These are phyloP conservation scores for Rhaphigaster nebulosa DNA, from an alignment of 2,888 invertebrate genomes.

Conservation along the genomic window DNA sequence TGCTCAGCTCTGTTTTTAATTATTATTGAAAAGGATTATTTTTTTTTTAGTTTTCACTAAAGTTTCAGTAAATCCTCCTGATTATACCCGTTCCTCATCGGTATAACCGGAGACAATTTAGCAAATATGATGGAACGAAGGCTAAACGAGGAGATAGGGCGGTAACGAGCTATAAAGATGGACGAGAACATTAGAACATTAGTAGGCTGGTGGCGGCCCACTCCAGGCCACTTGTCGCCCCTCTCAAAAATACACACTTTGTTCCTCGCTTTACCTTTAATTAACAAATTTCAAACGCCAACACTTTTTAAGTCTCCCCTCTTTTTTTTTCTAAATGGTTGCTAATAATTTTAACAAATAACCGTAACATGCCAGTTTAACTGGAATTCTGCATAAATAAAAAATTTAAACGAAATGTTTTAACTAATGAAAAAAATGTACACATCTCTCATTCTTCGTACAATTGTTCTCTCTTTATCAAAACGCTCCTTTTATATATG, in stretches of 20 bases:
- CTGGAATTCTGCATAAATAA: not conserved
- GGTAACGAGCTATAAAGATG: not conserved
- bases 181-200: not conserved
- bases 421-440: no score
- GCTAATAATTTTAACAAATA: not conserved
- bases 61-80: not conserved
- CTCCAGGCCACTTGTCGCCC: not conserved
- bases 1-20: no score
- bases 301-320: not conserved
- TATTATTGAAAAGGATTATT: not conserved
- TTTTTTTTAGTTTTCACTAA: not conserved
- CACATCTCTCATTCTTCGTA: no score
- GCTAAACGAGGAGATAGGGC: not conserved
- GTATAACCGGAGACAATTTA: not conserved
- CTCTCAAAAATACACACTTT: slow-evolving; percentile 32
- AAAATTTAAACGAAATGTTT: no score
- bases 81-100: not conserved
- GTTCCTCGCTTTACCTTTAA: slow-evolving; percentile 13
- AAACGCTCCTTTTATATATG: no score
- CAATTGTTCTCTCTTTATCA: no score
- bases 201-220: not conserved
- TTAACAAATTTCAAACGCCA: slow-evolving; percentile 27
- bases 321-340: not conserved
- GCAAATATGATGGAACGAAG: not conserved
- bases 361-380: not conserved